Conservation (phyloP, 2,113 vertebrate genomes). For the Geococcyx californianus region DNA sequence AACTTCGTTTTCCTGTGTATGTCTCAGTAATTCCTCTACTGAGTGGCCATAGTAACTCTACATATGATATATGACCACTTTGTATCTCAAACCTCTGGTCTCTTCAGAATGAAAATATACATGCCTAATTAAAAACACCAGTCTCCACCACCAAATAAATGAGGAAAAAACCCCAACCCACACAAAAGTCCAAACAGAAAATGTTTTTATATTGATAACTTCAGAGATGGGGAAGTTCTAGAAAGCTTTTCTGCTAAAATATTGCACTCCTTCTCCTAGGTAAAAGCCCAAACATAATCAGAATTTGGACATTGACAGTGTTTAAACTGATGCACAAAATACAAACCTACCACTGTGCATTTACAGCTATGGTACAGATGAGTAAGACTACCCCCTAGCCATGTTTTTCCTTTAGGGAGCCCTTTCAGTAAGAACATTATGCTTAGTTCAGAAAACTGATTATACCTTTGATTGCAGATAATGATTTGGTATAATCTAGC, state of each 20-base stretch:
- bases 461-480: not conserved
- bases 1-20: not conserved
- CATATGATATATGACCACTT: not conserved
- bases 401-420: not conserved
- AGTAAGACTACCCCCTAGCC: not conserved
- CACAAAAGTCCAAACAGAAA: not conserved
- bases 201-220: not conserved
- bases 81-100: not conserved
- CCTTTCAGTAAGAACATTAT: not conserved
- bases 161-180: rapidly evolving
- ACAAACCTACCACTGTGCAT: not conserved
- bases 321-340: not conserved
- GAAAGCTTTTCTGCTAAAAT: not conserved
- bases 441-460: not conserved
- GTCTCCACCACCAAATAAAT: not conserved
- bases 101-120: not conserved
- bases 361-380: not conserved
- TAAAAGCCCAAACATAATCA: not conserved
- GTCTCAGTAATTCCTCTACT: not conserved
- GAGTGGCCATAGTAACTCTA: not conserved
- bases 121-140: not conserved
- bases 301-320: not conserved
- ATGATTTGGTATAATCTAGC: not conserved
- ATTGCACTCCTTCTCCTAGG: not conserved
- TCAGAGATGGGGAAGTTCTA: not conserved